Evolutionary conservation across 2,113 vertebrate genomes (phyloP), one percentile per base, ranked within the genome.

Genomic region (Lichenostomus cassidix): DNA sequence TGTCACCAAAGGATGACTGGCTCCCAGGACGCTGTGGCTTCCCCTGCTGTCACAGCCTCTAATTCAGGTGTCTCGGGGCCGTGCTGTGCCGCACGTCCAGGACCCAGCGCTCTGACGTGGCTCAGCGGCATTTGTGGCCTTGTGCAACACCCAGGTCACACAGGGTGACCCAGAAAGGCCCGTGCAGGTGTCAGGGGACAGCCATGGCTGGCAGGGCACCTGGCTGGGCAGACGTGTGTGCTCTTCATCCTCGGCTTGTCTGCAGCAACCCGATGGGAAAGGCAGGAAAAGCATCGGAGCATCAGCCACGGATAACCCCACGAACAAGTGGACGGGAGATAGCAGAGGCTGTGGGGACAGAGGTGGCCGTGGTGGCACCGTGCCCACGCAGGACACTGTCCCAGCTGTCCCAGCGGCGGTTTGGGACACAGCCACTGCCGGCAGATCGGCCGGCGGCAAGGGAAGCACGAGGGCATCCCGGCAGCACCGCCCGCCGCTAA

Each of bases 311-410:
- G 42, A 23, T 17, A 74, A 16, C 3, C 15, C 25, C 22, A 1
- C 1, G 1, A 0, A 1, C 0, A 2, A 8, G 11, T 1, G 18
- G 53, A 4, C 1, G 3, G 41, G 67, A 67, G 14, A 2, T 0
- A 15, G 25, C n/a, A 44, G 39, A n/a, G 21, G 50, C 16, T 29
- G 1, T 0, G 8, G 69, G 55, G 83, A 65, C 33, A 19, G 44
- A 25, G 20, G 49, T 33, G 64, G 46, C 50, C 50, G 3, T 10
- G 73, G 59, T 56, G 77, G 60, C 64, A n/a, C 28, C 1, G 0
- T 20, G 39, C 23, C 50, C 59, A 3, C 0, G 8, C 41, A 55
- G 62, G 60, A 11, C 9, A 8, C n/a, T 1, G 25, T 50, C 28
- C 42, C 0, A 8, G 58, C 58, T 1, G 13, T 24, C 28, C 59